These are phyloP conservation scores for Dromiciops gliroides DNA, from an alignment of 2,113 vertebrate genomes.

Conservation along the genomic window DNA sequence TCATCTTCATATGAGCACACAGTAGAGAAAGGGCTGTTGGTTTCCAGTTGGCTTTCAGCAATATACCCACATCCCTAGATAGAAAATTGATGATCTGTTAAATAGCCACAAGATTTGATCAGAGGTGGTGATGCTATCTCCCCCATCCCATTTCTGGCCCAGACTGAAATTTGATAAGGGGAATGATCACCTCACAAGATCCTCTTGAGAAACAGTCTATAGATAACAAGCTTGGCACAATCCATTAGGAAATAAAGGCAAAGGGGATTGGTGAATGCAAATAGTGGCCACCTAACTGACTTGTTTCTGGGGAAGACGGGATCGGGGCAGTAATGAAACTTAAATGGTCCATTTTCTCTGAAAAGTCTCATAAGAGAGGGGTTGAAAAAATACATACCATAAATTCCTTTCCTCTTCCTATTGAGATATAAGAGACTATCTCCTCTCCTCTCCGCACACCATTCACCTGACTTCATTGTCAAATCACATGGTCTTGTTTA, in stretches of 20 bases:
- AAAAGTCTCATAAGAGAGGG: not conserved
- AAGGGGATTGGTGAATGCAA: not conserved
- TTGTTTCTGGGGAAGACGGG: not conserved
- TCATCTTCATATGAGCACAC: not conserved
- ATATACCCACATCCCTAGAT: not conserved
- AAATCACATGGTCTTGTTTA: not conserved
- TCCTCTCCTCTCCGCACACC: not conserved
- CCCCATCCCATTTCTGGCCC: not conserved
- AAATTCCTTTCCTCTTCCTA: not conserved
- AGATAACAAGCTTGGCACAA: not conserved
- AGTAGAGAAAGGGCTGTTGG: not conserved
- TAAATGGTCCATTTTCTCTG: not conserved
- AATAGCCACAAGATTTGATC: not conserved
- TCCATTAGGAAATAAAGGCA: not conserved
- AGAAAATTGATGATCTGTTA: not conserved
- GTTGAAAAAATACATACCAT: not conserved
- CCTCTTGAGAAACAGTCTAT: not conserved
- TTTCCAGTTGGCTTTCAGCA: not conserved
- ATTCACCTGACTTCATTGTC: not conserved
- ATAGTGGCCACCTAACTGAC: not conserved
- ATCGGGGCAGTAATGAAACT: not conserved
- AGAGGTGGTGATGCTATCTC: not conserved
- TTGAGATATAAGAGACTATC: not conserved
- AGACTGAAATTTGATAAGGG: not conserved
- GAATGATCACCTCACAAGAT: not conserved